phyloP scores from a whole-genome alignment of 37 sponge, comb jelly and placozoan genomes.

The Crambe crambe region DNA sequence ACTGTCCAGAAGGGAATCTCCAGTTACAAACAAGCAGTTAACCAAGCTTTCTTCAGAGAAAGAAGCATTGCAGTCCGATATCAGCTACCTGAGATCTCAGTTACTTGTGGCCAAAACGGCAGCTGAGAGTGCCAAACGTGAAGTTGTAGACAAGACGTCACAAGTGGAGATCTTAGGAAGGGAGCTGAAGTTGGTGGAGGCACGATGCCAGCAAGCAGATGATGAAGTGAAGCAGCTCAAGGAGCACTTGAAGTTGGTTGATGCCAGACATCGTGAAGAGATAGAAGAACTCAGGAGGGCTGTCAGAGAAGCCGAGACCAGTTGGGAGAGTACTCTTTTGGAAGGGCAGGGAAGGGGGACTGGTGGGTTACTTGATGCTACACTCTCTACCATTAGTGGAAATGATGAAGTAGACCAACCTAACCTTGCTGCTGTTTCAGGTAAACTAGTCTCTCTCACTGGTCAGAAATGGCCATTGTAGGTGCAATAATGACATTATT shows the following conservation, averaged over 20 bases:
- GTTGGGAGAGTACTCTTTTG: slow-evolving; percentile 2
- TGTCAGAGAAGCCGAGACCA: slow-evolving; percentile 11
- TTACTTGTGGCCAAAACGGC: slow-evolving; percentile 18
- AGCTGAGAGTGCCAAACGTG: slow-evolving; percentile 35
- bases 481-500: no score
- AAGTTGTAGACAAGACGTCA: slow-evolving; percentile 35
- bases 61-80: slow-evolving; percentile 35
- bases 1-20: background rate
- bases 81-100: slow-evolving; percentile 39
- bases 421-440: background rate
- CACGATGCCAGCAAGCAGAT: slow-evolving; percentile 19
- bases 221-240: slow-evolving; percentile 41
- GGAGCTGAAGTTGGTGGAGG: slow-evolving; percentile 37
- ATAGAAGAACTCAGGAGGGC: slow-evolving; percentile 3
- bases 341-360: background rate
- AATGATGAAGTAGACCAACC: slow-evolving; percentile 19
- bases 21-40: slow-evolving; percentile 1
- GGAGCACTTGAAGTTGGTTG: slow-evolving; percentile 23
- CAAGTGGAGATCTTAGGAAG: slow-evolving; percentile 52
- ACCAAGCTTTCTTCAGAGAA: slow-evolving; percentile 8
- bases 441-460: no score
- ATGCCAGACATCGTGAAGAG: slow-evolving; percentile 25
- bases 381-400: slow-evolving; percentile 19
- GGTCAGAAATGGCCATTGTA: no score
- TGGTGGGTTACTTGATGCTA: slow-evolving; percentile 4